Base-by-base conservation (phyloP, 1,140 invertebrate genomes). In the Aphaenogaster rudis region DNA sequence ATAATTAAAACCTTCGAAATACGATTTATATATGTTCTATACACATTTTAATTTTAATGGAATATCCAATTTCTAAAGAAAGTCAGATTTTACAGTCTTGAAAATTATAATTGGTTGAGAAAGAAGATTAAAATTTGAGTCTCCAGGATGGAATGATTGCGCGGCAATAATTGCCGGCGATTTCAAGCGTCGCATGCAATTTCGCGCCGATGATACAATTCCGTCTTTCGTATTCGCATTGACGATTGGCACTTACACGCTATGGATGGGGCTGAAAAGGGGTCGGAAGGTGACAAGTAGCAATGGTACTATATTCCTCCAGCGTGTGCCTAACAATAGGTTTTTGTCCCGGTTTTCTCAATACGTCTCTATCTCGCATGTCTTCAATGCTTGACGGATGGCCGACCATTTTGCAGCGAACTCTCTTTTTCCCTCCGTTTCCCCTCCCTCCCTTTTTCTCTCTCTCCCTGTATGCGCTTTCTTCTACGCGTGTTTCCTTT, bases 311-410 rank as follows among this genome's bases (percentile, higher is more conserved):
- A 57, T 67, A 66, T 42, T 86, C 90, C 77, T 42, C 50, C 39
- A 67, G 15, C 76, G 57, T 54, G 69, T 69, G 64, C 78, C 64
- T 87, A 64, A 94, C 93, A 94, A 94, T 94, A 81, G 91, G 90
- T 92, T 94, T 94, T 93, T 93, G 93, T 93, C 92, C 93, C 74
- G 64, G 71, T 87, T 88, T 79, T 87, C 91, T 93, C 92, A 92
- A 93, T 94, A 92, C 92, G 88, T 94, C 91, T 94, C 92, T 93
- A 94, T 94, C 92, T 90, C 80, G 54, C 42, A 88, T 81, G 79
- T 91, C 88, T 91, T 93, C 92, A 93, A 94, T 94, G 91, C 91
- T 93, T 93, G 93, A 94, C 93, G 90, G 88, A 94, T 94, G 92
- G 90, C 91, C 88, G 50, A 88, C 92, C 91, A 93, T 93, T 94